Evolutionary conservation across 2,888 invertebrate genomes (phyloP).

Genomic region (Dryocosmus kuriphilus): DNA sequence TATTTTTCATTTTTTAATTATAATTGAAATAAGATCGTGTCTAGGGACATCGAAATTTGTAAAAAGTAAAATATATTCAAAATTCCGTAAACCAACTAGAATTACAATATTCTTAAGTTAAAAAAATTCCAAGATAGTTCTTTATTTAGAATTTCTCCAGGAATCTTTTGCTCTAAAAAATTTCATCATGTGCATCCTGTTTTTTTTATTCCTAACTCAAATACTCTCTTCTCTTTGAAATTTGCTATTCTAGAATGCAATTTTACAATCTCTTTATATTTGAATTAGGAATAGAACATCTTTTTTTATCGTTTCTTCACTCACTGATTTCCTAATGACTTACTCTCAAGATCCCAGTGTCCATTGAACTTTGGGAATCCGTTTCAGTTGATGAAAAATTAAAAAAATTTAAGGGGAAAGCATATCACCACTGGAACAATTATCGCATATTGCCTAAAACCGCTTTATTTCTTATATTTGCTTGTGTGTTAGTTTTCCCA

Average conservation of each 20-base stretch:
- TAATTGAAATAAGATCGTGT: too few relatives aligned
- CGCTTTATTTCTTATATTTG: neutral
- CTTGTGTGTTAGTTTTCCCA: neutral
- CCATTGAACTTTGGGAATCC: too few relatives aligned
- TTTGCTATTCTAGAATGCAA: too few relatives aligned
- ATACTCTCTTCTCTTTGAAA: neutral
- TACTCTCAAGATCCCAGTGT: too few relatives aligned
- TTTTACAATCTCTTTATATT: too few relatives aligned
- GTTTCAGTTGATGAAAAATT: neutral
- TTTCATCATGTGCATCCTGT: neutral
- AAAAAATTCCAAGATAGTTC: constrained; percentile 2
- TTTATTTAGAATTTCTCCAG: neutral
- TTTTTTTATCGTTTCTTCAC: too few relatives aligned
- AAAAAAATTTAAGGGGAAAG: neutral
- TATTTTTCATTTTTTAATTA: too few relatives aligned
- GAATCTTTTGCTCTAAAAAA: neutral
- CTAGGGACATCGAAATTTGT: neutral
- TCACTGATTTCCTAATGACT: too few relatives aligned
- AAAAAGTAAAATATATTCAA: too few relatives aligned
- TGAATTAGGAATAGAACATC: too few relatives aligned
- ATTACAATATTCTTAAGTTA: neutral
- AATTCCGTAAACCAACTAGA: too few relatives aligned
- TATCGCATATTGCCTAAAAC: neutral
- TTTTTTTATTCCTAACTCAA: neutral
- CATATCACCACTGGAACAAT: neutral